Base-by-base conservation (phyloP, 2,888 invertebrate species). In the Mamestra brassicae region DNA sequence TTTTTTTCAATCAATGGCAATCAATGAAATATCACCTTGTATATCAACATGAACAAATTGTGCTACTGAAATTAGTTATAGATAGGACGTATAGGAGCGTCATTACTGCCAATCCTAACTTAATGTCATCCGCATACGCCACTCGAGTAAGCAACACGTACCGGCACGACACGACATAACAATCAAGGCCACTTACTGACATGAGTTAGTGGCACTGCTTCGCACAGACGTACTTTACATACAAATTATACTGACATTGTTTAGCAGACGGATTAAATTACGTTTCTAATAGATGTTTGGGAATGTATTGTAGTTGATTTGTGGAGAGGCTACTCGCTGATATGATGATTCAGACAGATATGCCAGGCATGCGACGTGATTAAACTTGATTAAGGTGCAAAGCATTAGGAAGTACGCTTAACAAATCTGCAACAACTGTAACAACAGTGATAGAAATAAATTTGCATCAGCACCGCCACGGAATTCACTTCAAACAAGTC, bases 151-250 rank as follows among this genome's bases (percentile, higher is more conserved):
- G 76, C 63, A 73, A 85, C 81, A 85, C 77, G 77, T 74, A 75
- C 76, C 55, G 17, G 68, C 74, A 68, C 62, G 36, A 81, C 71
- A 72, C 64, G 69, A 76, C 63, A 68, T 68, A 76, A 84, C 83
- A 81, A 83, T 81, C 81, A 80, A 77, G 78, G 80, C 70, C 85
- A 72, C 83, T 86, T 67, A 83, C 58, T 57, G 66, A 81, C 74
- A 76, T 83, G 79, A 85, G 79, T 83, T 83, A 83, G 71, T 60
- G 69, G 70, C 71, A 61, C 50, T 77, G 83, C 73, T 72, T 65
- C 57, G 67, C 61, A 36, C 81, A 84, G 84, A 78, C 74, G 76
- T 66, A 78, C 71, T 83, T 79, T 83, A 83, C 78, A 86, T 86
- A 85, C 85, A 72, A 81, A 85, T 86, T 78, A 72, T 66, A 65